Conservation (phyloP, 2,888 invertebrate species). For the Drosophila tanythrix region DNA sequence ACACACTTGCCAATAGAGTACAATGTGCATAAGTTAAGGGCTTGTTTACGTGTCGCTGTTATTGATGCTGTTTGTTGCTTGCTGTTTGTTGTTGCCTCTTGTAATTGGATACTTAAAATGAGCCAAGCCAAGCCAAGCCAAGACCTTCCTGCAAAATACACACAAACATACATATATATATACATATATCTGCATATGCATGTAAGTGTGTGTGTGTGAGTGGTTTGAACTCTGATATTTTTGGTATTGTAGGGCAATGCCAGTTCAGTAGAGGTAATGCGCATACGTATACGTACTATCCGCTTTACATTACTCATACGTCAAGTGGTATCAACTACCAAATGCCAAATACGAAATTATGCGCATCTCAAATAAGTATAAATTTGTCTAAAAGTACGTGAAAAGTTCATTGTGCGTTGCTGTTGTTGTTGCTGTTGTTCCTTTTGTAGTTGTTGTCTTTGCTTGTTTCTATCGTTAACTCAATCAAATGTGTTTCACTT, state of each 20-base stretch:
- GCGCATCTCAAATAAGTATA: constrained; percentile 59
- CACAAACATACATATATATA: neutral
- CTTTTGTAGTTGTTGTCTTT: neutral
- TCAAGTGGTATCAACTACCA: constrained; percentile 25
- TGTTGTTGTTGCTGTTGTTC: neutral
- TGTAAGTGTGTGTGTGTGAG: neutral
- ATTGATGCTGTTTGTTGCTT: constrained; percentile 23
- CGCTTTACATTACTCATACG: constrained; percentile 65
- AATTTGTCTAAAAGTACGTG: constrained; percentile 32
- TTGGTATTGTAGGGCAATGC: constrained; percentile 20
- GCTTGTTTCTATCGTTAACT: constrained; percentile 56
- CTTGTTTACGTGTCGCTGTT: constrained; percentile 45
- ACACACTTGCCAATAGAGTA: constrained; percentile 20
- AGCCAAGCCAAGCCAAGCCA: constrained; percentile 44
- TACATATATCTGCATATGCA: neutral
- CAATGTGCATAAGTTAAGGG: constrained; percentile 71
- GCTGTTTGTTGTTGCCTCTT: constrained; percentile 43
- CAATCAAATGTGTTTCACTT: constrained; percentile 67
- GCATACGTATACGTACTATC: constrained; percentile 51
- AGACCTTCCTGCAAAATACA: constrained; percentile 39
- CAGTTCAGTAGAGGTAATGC: neutral
- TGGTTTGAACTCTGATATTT: constrained; percentile 70
- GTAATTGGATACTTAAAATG: constrained; percentile 71
- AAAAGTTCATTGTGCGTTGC: constrained; percentile 68
- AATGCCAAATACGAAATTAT: constrained; percentile 49